A percentile compares a stretch with the other conserved stretches of the same genome.
phyloP scores from a whole-genome alignment of 2,113 vertebrate species.

The Microcebus tavaratra region DNA sequence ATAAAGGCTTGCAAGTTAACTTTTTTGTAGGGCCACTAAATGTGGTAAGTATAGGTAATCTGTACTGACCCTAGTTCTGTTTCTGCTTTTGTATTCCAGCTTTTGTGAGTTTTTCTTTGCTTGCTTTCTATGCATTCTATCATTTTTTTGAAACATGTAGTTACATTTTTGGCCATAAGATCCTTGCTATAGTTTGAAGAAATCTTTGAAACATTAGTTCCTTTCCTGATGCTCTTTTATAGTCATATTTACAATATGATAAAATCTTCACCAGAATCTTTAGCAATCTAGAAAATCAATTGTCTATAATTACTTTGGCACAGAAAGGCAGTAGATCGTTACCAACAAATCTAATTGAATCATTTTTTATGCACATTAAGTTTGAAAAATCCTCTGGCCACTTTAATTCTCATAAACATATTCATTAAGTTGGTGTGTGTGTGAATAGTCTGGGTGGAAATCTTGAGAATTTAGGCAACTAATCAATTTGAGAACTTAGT shows the following conservation, averaged over 20 bases:
- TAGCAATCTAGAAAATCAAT: constrained; percentile 28
- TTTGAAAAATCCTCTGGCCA: not conserved
- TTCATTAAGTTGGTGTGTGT: not conserved
- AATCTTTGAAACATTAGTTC: constrained; percentile 28
- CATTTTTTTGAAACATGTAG: not conserved
- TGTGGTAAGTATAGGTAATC: constrained; percentile 5
- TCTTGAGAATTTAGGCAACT: constrained; percentile 35
- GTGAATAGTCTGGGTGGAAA: not conserved
- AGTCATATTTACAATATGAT: constrained; percentile 44
- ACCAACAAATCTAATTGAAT: constrained; percentile 45
- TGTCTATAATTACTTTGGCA: constrained; percentile 3
- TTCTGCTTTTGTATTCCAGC: constrained; percentile 51
- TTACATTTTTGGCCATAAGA: constrained; percentile 30
- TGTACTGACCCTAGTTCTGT: not conserved
- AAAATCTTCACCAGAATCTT: constrained; percentile 22
- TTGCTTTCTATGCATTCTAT: not conserved
- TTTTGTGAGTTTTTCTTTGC: constrained; percentile 36
- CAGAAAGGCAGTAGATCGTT: constrained; percentile 30
- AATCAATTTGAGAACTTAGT: constrained; percentile 19
- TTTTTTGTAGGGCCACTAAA: constrained; percentile 35
- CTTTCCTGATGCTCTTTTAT: not conserved
- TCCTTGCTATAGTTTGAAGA: constrained; percentile 39
- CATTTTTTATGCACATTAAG: constrained; percentile 43
- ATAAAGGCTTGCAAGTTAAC: too few species aligned
- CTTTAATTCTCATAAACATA: constrained; percentile 47